Base-by-base conservation (phyloP, 2,888 invertebrate genomes). In the Syrphus vitripennis region DNA sequence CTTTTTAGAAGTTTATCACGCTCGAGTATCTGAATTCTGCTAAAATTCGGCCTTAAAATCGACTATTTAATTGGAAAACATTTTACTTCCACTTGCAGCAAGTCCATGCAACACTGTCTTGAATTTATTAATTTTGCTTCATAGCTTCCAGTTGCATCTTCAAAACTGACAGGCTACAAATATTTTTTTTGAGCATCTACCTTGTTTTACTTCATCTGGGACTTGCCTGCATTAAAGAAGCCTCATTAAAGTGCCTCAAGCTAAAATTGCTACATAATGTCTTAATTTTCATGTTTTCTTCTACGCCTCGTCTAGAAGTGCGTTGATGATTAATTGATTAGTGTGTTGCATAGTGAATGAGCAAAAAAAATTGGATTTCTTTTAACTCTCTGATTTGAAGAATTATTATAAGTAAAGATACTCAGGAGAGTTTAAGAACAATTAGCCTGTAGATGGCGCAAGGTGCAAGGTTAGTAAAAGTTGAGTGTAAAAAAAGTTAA, bases 271-370 rank as follows among this genome's bases (percentile, higher is more conserved):
- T 3, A n/a, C 37, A 21, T 63, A 63, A 63, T 63, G 63, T 63
- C 63, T 63, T 63, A 63, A 63, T 63, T 63, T 63, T 63, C 63
- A 21, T 34, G 7, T 37, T n/a, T 42, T 63, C 9, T 12, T 50
- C 0, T 21, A 14, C 6, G 5, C 19, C 4, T n/a, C 1, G 48
- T 48, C 16, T 19, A 61, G 40, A 26, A 63, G 42, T 42, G 63
- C 63, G 63, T 63, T 12, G 24, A 63, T 37, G 59, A 63, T 63
- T 40, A 42, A n/a, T n/a, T n/a, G n/a, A n/a, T n/a, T n/a, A n/a
- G n/a, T n/a, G 42, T 24, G 19, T 59, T 59, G 14, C 4, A 34
- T 10, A 5, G 10, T 12, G 26, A 40, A 42, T 24, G 37, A 34
- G 24, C 14, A 59, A 42, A 63, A 59, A 42, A 63, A 63, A 63